Base-by-base conservation (phyloP, 2,113 vertebrate species). In the Mugil cephalus region DNA sequence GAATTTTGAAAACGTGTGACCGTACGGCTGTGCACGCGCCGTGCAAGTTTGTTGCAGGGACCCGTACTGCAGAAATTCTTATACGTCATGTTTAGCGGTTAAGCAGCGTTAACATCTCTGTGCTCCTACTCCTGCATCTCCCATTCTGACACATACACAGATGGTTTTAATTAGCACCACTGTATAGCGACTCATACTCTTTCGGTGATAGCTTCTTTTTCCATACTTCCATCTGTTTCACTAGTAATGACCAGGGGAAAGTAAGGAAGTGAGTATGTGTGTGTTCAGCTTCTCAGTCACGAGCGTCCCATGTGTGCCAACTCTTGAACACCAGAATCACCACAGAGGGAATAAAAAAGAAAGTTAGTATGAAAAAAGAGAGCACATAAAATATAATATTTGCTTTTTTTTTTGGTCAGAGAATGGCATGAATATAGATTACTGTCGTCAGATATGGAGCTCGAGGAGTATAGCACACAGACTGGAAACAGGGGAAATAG, bases 1-100 rank as follows among this genome's bases (percentile, higher is more conserved):
- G 54, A 72, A 55, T n/a, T 61, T 53, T 21, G 8, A 47, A 71
- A 74, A 58, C 58, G 75, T 70, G 63, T 36, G 48, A 62, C 21
- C 24, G 12, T 13, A 8, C 24, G 30, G n/a, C n/a, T 13, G 43
- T 38, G 60, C 18, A 8, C 68, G 47, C 30, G n/a, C 19, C n/a
- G 39, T 12, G 30, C 18, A n/a, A n/a, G 10, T 48, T 30, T 45
- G 59, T 19, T 38, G 34, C 40, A 19, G 39, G 1, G 8, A 43
- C 24, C 60, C 11, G 1, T 9, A 10, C n/a, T 42, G 40, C 12
- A 10, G 8, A 62, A 60, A 61, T 66, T 45, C n/a, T 15, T 4
- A 11, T 17, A 30, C 24, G 38, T 63, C 30, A 47, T 10, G 35
- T 34, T 9, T 4, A 60, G 21, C 42, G 45, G 51, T 56, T 30